Evolutionary conservation across 2,888 invertebrate species (phyloP).

Genomic region (Trimorus sp.): DNA sequence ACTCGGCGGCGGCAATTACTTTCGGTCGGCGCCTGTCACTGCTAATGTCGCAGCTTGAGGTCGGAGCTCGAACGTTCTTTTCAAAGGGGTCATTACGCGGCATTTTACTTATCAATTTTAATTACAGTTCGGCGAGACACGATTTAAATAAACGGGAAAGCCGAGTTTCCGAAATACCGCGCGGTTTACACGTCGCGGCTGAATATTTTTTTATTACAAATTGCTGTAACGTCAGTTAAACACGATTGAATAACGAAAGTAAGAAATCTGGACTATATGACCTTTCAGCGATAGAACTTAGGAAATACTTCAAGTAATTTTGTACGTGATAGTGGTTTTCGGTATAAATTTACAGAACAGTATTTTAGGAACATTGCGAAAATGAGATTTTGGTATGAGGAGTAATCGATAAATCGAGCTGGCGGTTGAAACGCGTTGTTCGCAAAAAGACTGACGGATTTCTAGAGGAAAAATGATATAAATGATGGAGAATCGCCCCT

Average conservation of each 20-base stretch:
- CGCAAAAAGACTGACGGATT: constrained; percentile 68
- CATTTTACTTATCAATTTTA: constrained; percentile 22
- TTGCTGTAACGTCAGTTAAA: no score
- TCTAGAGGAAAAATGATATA: constrained; percentile 76
- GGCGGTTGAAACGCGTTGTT: constrained; percentile 63
- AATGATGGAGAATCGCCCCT: constrained; percentile 76
- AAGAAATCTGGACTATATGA: no score
- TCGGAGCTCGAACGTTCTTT: constrained; percentile 27
- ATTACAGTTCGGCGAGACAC: constrained; percentile 4
- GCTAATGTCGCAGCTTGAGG: constrained; percentile 43
- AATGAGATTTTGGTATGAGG: constrained; percentile 60
- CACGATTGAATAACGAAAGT: no score
- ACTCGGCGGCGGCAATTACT: constrained; percentile 69
- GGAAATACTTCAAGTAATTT: constrained; percentile 24
- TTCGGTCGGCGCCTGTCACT: constrained; percentile 47
- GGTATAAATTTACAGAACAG: constrained; percentile 16
- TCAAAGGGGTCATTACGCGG: not conserved
- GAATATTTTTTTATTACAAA: no score
- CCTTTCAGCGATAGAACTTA: not conserved
- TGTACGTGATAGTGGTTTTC: constrained; percentile 12
- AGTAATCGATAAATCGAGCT: constrained; percentile 66
- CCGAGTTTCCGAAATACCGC: no score
- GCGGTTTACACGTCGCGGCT: no score
- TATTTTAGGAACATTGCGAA: constrained; percentile 44
- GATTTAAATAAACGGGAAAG: not conserved